A percentile compares a stretch with the other conserved stretches of the same genome.
Evolutionary conservation across 2,113 vertebrate species (phyloP).

Genomic region (Laticauda laticaudata): DNA sequence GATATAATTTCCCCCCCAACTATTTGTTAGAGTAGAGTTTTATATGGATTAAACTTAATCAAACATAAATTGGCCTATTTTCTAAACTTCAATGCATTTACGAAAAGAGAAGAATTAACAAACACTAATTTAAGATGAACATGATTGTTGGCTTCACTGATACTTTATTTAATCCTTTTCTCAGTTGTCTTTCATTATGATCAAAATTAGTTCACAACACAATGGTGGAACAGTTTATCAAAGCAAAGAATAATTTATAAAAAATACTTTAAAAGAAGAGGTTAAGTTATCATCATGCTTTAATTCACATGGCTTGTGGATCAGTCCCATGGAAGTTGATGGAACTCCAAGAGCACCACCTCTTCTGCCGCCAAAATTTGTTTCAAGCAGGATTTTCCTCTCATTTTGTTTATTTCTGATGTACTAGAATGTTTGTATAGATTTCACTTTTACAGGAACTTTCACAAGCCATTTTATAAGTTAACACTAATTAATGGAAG

Average conservation of each 20-base stretch:
- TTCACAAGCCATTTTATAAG: not conserved
- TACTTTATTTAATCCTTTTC: not conserved
- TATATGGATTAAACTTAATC: not conserved
- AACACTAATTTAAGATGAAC: not conserved
- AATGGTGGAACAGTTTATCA: not conserved
- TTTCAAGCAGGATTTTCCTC: not conserved
- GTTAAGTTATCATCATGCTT: not conserved
- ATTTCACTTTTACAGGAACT: not conserved
- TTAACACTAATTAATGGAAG: not conserved
- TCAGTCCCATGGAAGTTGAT: not conserved
- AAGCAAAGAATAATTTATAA: not conserved
- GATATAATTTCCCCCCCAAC: not conserved
- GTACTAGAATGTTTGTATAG: not conserved
- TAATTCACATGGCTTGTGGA: not conserved
- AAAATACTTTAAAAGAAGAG: not conserved
- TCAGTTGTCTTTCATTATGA: not conserved
- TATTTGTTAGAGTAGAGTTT: not conserved
- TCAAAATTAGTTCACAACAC: not conserved
- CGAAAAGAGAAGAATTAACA: not conserved
- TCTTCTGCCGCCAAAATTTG: not conserved
- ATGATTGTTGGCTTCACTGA: not conserved
- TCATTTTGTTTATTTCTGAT: not conserved
- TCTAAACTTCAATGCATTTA: not conserved
- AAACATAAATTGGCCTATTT: not conserved
- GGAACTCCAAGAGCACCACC: not conserved